phyloP scores from a whole-genome alignment of 2,888 invertebrate genomes.

The Tenthredo livida region DNA sequence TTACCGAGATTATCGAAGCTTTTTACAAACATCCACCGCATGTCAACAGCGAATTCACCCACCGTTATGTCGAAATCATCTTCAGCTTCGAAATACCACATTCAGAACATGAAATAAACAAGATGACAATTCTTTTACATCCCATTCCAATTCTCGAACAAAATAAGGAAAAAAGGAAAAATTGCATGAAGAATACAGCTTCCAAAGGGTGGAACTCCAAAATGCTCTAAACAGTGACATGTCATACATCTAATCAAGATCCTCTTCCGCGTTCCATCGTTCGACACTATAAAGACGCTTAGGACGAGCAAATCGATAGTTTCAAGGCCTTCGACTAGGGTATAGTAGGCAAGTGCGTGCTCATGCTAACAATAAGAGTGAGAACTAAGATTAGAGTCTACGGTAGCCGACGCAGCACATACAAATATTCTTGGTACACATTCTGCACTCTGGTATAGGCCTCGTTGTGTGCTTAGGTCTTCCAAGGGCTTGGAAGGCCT shows the following conservation, averaged over 20 bases:
- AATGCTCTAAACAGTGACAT: background rate
- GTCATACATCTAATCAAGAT: background rate
- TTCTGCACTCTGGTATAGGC: constrained; percentile 26
- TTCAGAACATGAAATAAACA: background rate
- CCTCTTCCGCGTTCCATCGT: constrained; percentile 21
- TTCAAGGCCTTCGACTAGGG: constrained; percentile 16
- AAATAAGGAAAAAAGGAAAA: too few relatives aligned
- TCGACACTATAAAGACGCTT: background rate
- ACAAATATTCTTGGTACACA: constrained; percentile 53
- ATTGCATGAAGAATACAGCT: background rate
- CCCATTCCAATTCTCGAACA: background rate
- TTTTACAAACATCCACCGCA: constrained; percentile 1
- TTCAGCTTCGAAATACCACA: background rate
- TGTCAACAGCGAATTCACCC: background rate
- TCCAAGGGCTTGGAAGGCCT: constrained; percentile 32
- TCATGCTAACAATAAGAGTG: constrained; percentile 35
- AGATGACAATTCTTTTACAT: background rate
- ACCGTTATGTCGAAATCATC: background rate
- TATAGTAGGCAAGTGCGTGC: constrained; percentile 29
- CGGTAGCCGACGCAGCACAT: constrained; percentile 47
- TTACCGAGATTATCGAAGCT: background rate
- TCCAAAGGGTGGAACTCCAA: background rate
- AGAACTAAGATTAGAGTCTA: constrained; percentile 35
- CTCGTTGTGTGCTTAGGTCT: constrained; percentile 35
- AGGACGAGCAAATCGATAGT: constrained; percentile 27